These are phyloP conservation scores for Ophion ellenae DNA, from an alignment of 2,888 invertebrate species.

Conservation along the genomic window DNA sequence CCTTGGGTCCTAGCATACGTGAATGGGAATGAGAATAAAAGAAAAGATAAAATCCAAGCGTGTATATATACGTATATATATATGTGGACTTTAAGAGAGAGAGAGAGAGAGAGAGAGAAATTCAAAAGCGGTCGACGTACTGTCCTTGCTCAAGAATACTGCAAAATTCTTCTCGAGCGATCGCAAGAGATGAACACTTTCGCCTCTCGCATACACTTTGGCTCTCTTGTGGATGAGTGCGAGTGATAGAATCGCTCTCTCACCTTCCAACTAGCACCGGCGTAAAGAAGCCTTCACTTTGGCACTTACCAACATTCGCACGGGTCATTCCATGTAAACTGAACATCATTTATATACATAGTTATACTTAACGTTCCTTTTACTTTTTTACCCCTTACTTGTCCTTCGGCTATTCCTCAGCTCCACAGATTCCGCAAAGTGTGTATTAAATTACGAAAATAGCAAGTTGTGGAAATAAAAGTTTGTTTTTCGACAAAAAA, in stretches of 20 bases:
- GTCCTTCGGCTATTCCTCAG: not conserved
- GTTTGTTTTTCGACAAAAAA: too few relatives aligned
- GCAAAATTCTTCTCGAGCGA: conserved; percentile 16
- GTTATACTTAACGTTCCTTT: not conserved
- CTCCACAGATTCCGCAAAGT: not conserved
- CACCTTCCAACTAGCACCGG: conserved; percentile 56
- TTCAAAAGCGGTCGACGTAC: conserved; percentile 3
- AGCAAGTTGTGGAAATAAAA: too few relatives aligned
- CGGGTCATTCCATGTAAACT: not conserved
- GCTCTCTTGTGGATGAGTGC: conserved; percentile 18
- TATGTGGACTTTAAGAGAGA: not conserved
- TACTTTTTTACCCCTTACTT: not conserved
- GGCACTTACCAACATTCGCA: conserved; percentile 7
- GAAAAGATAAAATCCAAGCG: conserved; percentile 52
- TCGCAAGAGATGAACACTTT: conserved; percentile 5
- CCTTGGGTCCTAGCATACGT: conserved; percentile 19
- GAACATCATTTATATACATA: not conserved
- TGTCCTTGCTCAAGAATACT: conserved; percentile 19
- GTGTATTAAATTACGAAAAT: not conserved
- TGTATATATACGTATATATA: not conserved
- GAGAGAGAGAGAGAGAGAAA: not conserved
- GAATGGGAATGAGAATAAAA: conserved; percentile 46
- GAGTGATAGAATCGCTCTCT: conserved; percentile 65
- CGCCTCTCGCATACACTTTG: conserved; percentile 2
- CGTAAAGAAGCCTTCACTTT: conserved; percentile 72